These are phyloP conservation scores for Harlomillsia oculata DNA, from an alignment of 1,140 invertebrate species.

Conservation along the genomic window DNA sequence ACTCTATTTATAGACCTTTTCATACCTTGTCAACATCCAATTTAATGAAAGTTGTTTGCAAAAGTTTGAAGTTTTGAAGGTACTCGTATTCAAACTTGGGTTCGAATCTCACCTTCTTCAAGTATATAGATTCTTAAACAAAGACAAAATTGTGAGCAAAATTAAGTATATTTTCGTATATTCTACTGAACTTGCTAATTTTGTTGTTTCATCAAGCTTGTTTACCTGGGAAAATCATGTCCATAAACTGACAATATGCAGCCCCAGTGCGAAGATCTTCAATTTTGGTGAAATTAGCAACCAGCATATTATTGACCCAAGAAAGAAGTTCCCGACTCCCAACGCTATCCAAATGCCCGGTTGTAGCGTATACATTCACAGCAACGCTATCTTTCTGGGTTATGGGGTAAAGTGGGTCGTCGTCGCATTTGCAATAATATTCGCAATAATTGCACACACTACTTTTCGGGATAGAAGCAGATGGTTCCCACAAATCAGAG, in stretches of 20 bases:
- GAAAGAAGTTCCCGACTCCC: slow-evolving; percentile 95
- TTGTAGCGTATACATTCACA: slow-evolving; percentile 97
- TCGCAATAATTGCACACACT: too few species aligned
- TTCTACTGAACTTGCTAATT: too few species aligned
- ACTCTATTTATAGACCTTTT: not conserved
- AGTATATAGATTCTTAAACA: slow-evolving; percentile 68
- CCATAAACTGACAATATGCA: slow-evolving; percentile 98
- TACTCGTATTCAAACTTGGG: slow-evolving; percentile 98
- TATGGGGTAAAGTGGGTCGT: too few species aligned
- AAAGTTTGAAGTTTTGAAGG: slow-evolving; percentile 97
- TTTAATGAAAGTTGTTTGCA: slow-evolving; percentile 96
- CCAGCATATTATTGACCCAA: slow-evolving; percentile 96
- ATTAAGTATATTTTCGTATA: too few species aligned
- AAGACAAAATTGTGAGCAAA: too few species aligned
- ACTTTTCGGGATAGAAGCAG: too few species aligned
- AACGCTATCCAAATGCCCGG: too few species aligned
- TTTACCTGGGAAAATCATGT: slow-evolving; percentile 97
- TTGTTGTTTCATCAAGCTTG: too few species aligned
- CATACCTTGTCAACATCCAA: slow-evolving; percentile 95
- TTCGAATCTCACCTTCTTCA: slow-evolving; percentile 96
- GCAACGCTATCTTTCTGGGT: too few species aligned
- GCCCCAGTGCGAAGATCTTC: slow-evolving; percentile 95
- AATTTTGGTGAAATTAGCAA: slow-evolving; percentile 89
- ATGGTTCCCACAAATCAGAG: too few species aligned
- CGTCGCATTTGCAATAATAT: too few species aligned